Conservation (phyloP, 2,113 vertebrate species). For the Leptosomus discolor region DNA sequence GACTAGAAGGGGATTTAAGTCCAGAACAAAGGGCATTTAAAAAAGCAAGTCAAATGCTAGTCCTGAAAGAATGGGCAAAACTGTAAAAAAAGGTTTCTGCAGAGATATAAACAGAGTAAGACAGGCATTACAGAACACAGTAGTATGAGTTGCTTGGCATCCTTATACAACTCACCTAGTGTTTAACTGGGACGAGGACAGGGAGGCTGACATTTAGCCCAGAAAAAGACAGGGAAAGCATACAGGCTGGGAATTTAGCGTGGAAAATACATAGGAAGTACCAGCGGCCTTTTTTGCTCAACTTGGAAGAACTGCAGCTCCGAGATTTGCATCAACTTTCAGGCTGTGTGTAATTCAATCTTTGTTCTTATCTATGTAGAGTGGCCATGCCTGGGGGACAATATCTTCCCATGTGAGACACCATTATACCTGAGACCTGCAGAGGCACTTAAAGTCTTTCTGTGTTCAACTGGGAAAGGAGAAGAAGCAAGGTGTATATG, state of each 20-base stretch:
- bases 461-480: background rate
- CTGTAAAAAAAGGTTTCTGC: background rate
- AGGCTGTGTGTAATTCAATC: background rate
- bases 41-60: background rate
- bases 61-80: background rate
- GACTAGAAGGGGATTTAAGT: background rate
- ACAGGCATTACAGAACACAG: background rate
- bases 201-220: background rate
- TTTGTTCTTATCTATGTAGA: background rate
- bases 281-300: background rate
- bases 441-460: background rate
- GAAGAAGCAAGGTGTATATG: accelerated
- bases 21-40: background rate
- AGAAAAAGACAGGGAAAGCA: background rate
- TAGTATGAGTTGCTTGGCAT: background rate
- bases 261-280: background rate
- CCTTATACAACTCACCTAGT: slow-evolving; percentile 23
- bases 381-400: background rate
- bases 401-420: accelerated
- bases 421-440: background rate
- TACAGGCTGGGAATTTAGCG: background rate
- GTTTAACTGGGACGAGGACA: slow-evolving; percentile 19
- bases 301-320: background rate
- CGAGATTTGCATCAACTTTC: background rate
- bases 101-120: background rate